Evolutionary conservation across 92 coral and sea anemone species (phyloP).

Genomic region (Siderastrea siderea): DNA sequence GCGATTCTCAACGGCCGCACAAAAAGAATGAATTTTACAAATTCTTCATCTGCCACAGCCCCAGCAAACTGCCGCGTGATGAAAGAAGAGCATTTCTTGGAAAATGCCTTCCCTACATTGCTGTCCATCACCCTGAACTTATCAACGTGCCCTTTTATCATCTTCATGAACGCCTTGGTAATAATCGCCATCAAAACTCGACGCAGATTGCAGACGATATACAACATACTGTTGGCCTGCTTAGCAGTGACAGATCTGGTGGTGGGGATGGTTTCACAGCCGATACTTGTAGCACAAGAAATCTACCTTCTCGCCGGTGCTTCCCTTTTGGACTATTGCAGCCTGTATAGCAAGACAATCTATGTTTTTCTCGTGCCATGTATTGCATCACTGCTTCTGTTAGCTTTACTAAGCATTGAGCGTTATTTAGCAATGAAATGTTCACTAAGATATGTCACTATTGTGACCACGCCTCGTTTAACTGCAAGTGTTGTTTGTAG

Average conservation of each 20-base stretch:
- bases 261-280: background rate
- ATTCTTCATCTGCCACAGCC: background rate
- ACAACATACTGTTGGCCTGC: background rate
- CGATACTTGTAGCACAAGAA: background rate
- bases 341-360: background rate
- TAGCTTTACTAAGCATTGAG: constrained; percentile 16
- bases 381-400: background rate
- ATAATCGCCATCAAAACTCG: background rate
- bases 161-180: background rate
- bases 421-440: constrained; percentile 1
- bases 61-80: background rate
- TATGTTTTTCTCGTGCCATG: background rate
- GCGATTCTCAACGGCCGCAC: too few species aligned
- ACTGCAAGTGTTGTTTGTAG: background rate
- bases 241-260: constrained; percentile 8
- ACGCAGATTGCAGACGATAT: background rate
- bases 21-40: background rate
- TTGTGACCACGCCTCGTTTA: background rate
- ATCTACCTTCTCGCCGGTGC: background rate
- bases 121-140: background rate
- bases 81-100: background rate
- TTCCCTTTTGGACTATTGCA: background rate
- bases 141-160: background rate
- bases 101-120: background rate
- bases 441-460: background rate